phyloP scores from a whole-genome alignment of 2,797 vertebrate genomes.

The Euphonia xanthogaster region DNA sequence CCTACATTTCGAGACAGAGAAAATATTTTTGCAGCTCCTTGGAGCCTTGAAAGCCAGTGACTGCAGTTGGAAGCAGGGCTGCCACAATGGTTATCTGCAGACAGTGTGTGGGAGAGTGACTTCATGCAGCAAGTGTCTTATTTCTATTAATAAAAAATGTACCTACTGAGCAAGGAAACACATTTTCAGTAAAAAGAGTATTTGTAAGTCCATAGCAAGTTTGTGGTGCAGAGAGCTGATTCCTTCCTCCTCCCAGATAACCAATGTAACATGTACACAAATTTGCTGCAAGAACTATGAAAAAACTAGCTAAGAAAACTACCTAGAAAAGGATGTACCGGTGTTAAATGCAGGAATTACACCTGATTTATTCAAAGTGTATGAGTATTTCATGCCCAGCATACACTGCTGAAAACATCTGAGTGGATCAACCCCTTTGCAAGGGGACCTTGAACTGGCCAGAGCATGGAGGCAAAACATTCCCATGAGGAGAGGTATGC shows the following conservation, averaged over 20 bases:
- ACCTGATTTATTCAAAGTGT: neutral
- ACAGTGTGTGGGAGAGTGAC: neutral
- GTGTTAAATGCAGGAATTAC: neutral
- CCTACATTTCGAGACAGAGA: neutral
- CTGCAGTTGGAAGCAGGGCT: neutral
- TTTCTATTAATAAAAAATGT: neutral
- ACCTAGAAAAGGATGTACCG: neutral
- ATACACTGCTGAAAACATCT: neutral
- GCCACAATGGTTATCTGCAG: neutral
- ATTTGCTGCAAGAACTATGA: neutral
- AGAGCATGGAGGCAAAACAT: neutral
- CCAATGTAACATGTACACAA: fast-evolving
- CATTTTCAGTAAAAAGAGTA: neutral
- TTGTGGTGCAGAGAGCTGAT: neutral
- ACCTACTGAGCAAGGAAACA: neutral
- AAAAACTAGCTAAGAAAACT: neutral
- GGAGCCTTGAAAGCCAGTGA: neutral
- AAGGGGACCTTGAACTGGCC: neutral
- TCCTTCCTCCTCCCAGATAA: neutral
- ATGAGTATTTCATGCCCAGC: neutral
- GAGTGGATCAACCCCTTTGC: neutral
- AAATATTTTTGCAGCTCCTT: neutral
- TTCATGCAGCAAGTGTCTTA: neutral
- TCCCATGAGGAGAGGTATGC: neutral
- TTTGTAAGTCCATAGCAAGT: neutral